Conservation (phyloP, 2,888 invertebrate species). For the Ophion ventricosus region DNA sequence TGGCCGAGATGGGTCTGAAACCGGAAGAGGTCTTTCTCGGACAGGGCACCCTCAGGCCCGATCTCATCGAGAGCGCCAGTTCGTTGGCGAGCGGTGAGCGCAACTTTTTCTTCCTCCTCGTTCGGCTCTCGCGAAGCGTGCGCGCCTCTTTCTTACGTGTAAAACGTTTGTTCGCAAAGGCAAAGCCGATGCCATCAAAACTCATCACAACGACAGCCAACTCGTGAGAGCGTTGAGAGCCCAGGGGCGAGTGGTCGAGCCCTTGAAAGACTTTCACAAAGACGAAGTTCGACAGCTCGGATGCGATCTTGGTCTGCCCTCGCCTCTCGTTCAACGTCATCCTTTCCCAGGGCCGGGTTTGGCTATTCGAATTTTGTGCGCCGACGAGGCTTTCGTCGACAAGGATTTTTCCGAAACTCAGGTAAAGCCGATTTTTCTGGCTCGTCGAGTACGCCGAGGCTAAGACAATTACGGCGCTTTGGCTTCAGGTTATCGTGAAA, state of each 20-base stretch:
- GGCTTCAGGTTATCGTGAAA: constrained; percentile 91
- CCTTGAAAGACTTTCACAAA: constrained; percentile 99
- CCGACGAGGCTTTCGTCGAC: constrained; percentile 97
- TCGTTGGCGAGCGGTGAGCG: constrained; percentile 88
- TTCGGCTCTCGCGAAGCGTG: no score
- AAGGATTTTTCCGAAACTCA: constrained; percentile 98
- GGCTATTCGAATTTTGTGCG: constrained; percentile 97
- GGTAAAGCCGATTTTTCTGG: constrained; percentile 83
- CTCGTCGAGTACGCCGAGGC: no score
- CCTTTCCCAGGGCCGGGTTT: constrained; percentile 99
- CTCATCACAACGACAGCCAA: constrained; percentile 99
- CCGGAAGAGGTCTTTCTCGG: constrained; percentile 96
- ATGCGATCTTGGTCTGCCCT: constrained; percentile 93
- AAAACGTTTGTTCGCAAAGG: constrained; percentile 71
- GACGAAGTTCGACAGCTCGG: constrained; percentile 97
- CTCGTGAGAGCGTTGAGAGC: constrained; percentile 90
- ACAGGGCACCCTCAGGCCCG: constrained; percentile 98
- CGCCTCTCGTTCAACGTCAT: constrained; percentile 95
- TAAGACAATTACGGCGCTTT: no score
- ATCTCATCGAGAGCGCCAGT: constrained; percentile 99
- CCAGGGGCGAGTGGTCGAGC: constrained; percentile 96
- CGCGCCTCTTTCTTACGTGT: neutral
- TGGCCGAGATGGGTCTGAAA: constrained; percentile 93
- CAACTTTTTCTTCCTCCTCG: no score
- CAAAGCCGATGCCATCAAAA: constrained; percentile 98